phyloP scores from a whole-genome alignment of 2,113 vertebrate species.

The Phainopepla nitens region DNA sequence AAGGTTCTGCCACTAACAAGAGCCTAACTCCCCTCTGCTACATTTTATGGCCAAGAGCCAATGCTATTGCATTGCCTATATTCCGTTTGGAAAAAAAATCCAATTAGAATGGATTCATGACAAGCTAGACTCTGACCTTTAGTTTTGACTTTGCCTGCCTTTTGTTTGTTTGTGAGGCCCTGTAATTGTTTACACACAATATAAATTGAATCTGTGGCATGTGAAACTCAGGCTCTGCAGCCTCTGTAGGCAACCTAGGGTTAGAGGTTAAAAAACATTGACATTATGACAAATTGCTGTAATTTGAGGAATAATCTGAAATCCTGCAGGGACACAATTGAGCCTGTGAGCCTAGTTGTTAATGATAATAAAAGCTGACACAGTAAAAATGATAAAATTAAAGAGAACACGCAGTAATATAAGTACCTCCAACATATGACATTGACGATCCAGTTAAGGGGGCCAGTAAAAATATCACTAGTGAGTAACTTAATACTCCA shows the following conservation, averaged over 20 bases:
- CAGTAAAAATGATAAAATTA: constrained; percentile 55
- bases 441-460: not conserved
- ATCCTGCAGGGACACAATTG: constrained; percentile 47
- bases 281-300: constrained; percentile 61
- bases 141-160: constrained; percentile 4
- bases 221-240: not conserved
- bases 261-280: constrained; percentile 53
- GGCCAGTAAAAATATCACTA: not conserved
- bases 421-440: not conserved
- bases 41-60: not conserved
- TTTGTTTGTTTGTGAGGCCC: constrained; percentile 24
- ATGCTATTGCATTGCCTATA: not conserved
- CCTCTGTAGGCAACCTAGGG: constrained; percentile 2
- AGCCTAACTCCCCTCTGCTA: not conserved
- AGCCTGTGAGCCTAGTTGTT: constrained; percentile 28
- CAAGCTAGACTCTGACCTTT: not conserved
- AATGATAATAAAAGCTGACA: constrained; percentile 69
- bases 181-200: constrained; percentile 14
- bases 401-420: constrained; percentile 15
- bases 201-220: constrained; percentile 21
- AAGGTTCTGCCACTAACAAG: not conserved
- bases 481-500: not conserved
- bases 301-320: constrained; percentile 64
- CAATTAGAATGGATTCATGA: not conserved
- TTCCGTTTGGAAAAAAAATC: not conserved